Conservation (phyloP, 1,140 invertebrate species). For the Pseudachorutes palmiensis region DNA sequence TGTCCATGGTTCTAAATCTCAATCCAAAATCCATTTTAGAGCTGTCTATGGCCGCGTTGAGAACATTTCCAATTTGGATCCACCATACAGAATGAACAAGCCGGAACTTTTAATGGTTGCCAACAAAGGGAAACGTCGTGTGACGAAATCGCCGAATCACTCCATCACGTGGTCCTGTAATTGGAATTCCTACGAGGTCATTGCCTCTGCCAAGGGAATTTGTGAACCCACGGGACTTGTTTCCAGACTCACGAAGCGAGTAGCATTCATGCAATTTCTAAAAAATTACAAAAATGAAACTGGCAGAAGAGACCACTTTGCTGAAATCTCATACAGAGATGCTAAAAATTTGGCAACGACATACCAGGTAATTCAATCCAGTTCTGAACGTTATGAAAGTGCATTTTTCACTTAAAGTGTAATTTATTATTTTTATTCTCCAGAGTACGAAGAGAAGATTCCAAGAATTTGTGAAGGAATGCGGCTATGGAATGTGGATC, state of each 20-base stretch:
- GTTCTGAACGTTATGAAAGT: too few species aligned
- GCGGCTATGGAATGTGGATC: conserved; percentile 32
- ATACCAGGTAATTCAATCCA: conserved; percentile 27
- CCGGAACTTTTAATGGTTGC: conserved; percentile 31
- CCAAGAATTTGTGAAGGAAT: conserved; percentile 18
- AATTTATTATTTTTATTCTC: too few species aligned
- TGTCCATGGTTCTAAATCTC: background rate
- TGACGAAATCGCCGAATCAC: conserved; percentile 37
- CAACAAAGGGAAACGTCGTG: conserved; percentile 26
- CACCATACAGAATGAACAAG: conserved; percentile 24
- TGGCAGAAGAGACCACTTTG: conserved; percentile 20
- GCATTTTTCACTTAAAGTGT: too few species aligned
- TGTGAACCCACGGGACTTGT: conserved; percentile 22
- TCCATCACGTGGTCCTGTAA: conserved; percentile 25
- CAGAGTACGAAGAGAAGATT: conserved; percentile 26
- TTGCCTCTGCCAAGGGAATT: conserved; percentile 29
- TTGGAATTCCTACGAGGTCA: conserved; percentile 29
- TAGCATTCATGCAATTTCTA: conserved; percentile 24
- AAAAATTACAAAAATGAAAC: conserved; percentile 23
- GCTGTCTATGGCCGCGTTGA: conserved; percentile 33
- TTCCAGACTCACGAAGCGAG: conserved; percentile 29
- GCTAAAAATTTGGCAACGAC: conserved; percentile 24
- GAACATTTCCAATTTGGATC: conserved; percentile 7
- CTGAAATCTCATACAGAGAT: conserved; percentile 20
- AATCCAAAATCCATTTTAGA: conserved; percentile 14